These are phyloP conservation scores for Plebejus anna DNA, from an alignment of 2,888 invertebrate genomes.

Conservation along the genomic window DNA sequence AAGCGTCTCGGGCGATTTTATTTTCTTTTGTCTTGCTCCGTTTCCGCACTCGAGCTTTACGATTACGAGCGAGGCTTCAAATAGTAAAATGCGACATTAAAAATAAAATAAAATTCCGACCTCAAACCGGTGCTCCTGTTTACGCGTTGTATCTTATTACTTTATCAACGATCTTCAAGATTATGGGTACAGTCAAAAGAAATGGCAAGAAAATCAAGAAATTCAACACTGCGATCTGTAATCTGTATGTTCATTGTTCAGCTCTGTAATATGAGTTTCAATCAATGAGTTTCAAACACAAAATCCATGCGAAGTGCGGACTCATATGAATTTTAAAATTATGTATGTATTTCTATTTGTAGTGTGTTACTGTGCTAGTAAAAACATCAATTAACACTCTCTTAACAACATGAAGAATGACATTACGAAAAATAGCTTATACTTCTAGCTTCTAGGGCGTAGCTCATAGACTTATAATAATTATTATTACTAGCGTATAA, in stretches of 20 bases:
- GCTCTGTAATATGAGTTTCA: neutral
- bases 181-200: neutral
- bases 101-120: conserved; percentile 37
- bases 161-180: neutral
- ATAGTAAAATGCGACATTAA: conserved; percentile 37
- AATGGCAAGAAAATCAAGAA: no score
- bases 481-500: neutral
- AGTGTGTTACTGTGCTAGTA: neutral
- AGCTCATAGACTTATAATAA: no score
- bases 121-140: conserved; percentile 27
- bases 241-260: neutral
- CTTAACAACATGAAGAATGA: neutral
- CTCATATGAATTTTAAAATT: neutral
- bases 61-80: conserved; percentile 38
- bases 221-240: neutral
- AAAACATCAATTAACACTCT: neutral
- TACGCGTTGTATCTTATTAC: conserved; percentile 7
- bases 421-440: neutral
- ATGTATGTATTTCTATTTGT: neutral
- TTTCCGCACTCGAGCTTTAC: conserved; percentile 35
- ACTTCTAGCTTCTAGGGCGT: no score
- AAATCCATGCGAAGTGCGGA: no score
- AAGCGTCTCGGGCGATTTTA: conserved; percentile 36
- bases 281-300: neutral
- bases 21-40: conserved; percentile 36